These are phyloP conservation scores for Paramormyrops kingsleyae DNA, from an alignment of 2,113 vertebrate genomes.

Conservation along the genomic window DNA sequence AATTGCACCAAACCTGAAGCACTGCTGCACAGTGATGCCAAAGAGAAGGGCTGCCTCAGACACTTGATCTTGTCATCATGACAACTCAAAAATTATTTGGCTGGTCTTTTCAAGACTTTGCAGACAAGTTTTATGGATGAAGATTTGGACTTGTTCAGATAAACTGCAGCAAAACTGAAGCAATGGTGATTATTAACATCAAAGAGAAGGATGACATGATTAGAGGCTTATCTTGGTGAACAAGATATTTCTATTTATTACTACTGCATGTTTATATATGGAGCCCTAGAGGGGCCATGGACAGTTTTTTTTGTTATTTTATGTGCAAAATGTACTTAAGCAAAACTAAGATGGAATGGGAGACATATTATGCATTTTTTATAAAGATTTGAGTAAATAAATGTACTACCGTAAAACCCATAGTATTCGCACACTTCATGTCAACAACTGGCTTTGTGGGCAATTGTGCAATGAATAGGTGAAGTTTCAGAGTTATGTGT, in stretches of 20 bases:
- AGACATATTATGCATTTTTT: not conserved
- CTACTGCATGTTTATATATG: not conserved
- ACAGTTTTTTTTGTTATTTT: not conserved
- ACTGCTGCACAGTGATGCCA: not conserved
- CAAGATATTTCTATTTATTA: not conserved
- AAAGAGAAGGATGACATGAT: not conserved
- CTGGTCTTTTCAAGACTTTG: too few species aligned
- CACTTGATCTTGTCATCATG: too few species aligned
- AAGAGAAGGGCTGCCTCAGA: not conserved
- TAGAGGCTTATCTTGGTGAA: not conserved
- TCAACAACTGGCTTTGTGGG: not conserved
- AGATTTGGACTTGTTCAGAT: not conserved
- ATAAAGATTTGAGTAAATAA: not conserved
- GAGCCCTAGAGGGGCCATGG: not conserved
- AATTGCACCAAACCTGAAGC: not conserved
- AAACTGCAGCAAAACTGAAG: not conserved
- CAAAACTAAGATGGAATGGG: not conserved
- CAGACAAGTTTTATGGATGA: too few species aligned
- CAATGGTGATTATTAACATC: not conserved
- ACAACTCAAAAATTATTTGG: too few species aligned
- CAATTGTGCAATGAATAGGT: not conserved
- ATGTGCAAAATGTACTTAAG: not conserved
- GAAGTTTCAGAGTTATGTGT: not conserved
- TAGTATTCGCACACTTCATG: not conserved
- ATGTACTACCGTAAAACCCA: not conserved